Percentiles rank a stretch among this genome's conserved stretches.
These are phyloP conservation scores for Lepidurus packardi DNA, from an alignment of 1,140 invertebrate genomes.

Conservation along the genomic window DNA sequence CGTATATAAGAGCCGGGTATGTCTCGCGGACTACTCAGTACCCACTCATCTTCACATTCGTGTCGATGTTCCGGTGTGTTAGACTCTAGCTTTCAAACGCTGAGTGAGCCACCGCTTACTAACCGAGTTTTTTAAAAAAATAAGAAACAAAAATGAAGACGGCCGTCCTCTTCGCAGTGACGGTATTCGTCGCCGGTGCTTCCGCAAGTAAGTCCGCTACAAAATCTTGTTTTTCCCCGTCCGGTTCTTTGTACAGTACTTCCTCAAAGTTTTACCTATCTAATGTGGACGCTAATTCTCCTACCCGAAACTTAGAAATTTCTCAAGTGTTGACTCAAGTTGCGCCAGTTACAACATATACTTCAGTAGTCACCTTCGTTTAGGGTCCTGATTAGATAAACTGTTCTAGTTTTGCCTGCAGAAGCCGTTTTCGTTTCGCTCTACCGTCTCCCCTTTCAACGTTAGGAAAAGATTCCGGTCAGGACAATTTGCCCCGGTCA, in stretches of 20 bases:
- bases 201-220: background rate
- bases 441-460: no score
- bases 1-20: background rate
- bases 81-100: background rate
- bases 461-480: no score
- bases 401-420: background rate
- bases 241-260: background rate
- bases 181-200: background rate
- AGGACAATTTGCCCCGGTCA: background rate
- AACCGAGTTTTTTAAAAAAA: background rate
- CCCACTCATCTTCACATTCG: slow-evolving; percentile 12
- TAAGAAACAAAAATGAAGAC: background rate
- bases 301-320: background rate
- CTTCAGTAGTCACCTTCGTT: background rate
- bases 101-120: slow-evolving; percentile 8
- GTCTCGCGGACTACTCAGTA: background rate
- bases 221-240: background rate
- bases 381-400: background rate
- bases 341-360: no score
- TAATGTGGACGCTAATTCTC: background rate
- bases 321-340: background rate
- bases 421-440: no score
- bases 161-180: slow-evolving; percentile 11
- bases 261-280: background rate
- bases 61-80: slow-evolving; percentile 15